Base-by-base conservation (phyloP, 2,113 vertebrate species). In the Scomber japonicus region DNA sequence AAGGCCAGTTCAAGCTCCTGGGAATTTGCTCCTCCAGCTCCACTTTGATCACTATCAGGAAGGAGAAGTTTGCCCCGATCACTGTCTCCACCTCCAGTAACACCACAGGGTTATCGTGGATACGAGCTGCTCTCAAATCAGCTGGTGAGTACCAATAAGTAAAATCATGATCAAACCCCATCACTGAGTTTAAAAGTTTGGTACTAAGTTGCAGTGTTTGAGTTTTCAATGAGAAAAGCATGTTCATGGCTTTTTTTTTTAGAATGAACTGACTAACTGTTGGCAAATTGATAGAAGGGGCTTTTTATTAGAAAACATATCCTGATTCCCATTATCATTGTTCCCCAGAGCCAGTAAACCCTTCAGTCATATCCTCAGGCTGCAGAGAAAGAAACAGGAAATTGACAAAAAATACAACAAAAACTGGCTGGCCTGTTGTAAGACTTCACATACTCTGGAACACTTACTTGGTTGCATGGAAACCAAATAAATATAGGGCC, bases 31-130 rank as follows among this genome's bases (percentile, higher is more conserved):
- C 92, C 0, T 85, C 84, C 65, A 75, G 78, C 10, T 54, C 51
- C 0, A 85, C 87, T 45, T 94, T 84, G 0, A 0, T 99, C 86
- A 94, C 93, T 0, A 95, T 96, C 84, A 91, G 81, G 64, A 94
- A 92, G 10, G 94, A 96, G 0, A 96, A 95, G 61, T 99, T 96
- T 66, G 90, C 95, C 19, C 89, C 92, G 0, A 83, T 86, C 0
- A 53, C 78, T 0, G 91, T 95, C 1, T 89, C 94, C 9, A 15
- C 95, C 5, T 31, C 67, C 61, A 93, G 92, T 75, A 96, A 96
- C 6, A 77, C 92, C 75, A 96, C 96, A 0, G 80, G 86, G 0
- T 30, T 71, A 0, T 95, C 96, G 0, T 91, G 88, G 91, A 92
- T 94, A 14, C 92, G 84, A 7, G 91, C 95, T 21, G 60, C 89